Evolutionary conservation across 2,888 invertebrate species (phyloP).

Genomic region (Thecocarcelia acutangulata): DNA sequence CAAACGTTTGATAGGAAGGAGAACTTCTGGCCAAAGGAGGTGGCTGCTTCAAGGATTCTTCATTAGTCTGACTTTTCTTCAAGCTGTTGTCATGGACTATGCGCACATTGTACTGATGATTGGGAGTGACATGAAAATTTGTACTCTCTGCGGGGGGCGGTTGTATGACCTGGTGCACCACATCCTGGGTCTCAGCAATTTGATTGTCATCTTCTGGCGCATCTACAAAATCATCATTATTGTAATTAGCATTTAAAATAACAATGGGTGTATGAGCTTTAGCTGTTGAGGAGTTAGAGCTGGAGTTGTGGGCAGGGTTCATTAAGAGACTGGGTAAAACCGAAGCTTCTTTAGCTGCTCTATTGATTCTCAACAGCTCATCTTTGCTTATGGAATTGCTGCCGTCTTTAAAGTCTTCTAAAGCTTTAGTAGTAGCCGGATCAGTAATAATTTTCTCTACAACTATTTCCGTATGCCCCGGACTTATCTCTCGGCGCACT

Average conservation of each 20-base stretch:
- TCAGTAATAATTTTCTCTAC: conserved; percentile 73
- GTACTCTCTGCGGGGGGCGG: conserved; percentile 66
- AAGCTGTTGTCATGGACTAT: conserved; percentile 73
- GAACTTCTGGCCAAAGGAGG: conserved; percentile 67
- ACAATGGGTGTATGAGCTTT: conserved; percentile 81
- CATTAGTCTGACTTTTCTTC: conserved; percentile 58
- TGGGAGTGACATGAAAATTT: conserved; percentile 52
- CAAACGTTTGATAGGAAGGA: conserved; percentile 72
- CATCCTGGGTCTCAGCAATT: conserved; percentile 80
- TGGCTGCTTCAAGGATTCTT: background rate
- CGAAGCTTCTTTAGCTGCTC: conserved; percentile 79
- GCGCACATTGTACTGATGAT: conserved; percentile 77
- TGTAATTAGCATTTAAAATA: conserved; percentile 81
- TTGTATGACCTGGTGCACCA: conserved; percentile 73
- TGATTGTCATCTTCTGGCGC: conserved; percentile 81
- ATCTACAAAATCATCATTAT: conserved; percentile 78
- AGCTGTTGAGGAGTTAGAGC: background rate
- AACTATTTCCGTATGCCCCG: conserved; percentile 77
- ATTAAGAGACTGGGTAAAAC: conserved; percentile 75
- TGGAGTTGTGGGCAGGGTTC: conserved; percentile 63
- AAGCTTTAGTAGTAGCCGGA: conserved; percentile 74
- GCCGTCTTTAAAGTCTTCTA: conserved; percentile 81
- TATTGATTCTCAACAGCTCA: conserved; percentile 85
- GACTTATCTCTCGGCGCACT: conserved; percentile 74
- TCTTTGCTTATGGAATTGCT: conserved; percentile 84